These are phyloP conservation scores for Hypomecis atomaria DNA, from an alignment of 2,888 invertebrate genomes.

Conservation along the genomic window DNA sequence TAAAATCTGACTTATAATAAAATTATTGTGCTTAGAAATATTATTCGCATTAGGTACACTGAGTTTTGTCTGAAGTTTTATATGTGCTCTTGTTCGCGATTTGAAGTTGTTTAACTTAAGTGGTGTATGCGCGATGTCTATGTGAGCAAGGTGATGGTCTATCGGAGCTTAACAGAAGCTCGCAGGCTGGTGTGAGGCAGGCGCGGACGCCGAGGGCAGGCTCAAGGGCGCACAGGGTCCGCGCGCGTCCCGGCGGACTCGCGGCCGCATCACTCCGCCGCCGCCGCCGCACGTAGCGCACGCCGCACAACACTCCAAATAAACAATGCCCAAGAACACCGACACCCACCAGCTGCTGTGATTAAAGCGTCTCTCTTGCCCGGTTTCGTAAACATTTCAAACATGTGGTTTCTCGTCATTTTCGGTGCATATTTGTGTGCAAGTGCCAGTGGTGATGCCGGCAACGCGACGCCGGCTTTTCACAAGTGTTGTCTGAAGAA, in stretches of 20 bases:
- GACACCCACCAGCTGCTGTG: constrained; percentile 70
- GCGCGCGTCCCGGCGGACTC: constrained; percentile 43
- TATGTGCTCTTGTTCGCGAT: too few species aligned
- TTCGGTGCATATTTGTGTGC: constrained; percentile 54
- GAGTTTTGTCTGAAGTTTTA: too few species aligned
- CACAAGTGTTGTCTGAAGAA: constrained; percentile 71
- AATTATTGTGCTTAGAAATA: too few species aligned
- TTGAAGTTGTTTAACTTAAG: background rate
- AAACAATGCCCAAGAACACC: constrained; percentile 70
- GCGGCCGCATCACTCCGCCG: constrained; percentile 60
- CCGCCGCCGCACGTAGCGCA: constrained; percentile 60
- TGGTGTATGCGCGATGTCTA: background rate
- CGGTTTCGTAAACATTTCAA: constrained; percentile 41
- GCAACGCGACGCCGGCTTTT: constrained; percentile 56
- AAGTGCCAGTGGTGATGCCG: constrained; percentile 46
- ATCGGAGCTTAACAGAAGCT: constrained; percentile 32
- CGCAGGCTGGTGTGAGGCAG: constrained; percentile 8
- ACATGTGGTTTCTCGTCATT: constrained; percentile 64
- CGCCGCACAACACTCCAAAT: constrained; percentile 53
- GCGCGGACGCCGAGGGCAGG: constrained; percentile 29
- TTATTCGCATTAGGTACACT: too few species aligned
- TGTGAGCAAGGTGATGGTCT: background rate
- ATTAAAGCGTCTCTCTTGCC: constrained; percentile 48
- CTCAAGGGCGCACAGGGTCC: constrained; percentile 77
- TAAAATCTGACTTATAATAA: background rate